Evolutionary conservation across 2,113 vertebrate genomes (phyloP).

Genomic region (Hyla sarda): DNA sequence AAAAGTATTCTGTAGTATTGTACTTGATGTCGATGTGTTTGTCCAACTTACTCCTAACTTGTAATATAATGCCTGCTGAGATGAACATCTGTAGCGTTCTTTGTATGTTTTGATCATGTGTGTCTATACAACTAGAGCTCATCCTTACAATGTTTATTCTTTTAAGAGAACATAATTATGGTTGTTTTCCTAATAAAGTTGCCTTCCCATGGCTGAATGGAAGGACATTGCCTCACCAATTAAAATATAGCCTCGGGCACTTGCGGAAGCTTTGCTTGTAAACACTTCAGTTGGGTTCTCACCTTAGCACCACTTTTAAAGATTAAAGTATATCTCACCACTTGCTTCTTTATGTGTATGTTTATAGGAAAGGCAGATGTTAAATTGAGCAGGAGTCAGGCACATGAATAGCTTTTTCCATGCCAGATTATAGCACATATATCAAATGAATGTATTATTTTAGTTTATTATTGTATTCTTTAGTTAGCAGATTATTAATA

Average conservation of each 20-base stretch:
- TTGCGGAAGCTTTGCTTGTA: constrained; percentile 27
- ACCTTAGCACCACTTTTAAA: constrained; percentile 11
- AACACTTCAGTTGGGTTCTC: constrained; percentile 22
- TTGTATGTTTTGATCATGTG: constrained; percentile 1
- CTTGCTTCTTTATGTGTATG: constrained; percentile 1
- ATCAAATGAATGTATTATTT: background rate
- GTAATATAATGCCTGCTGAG: background rate
- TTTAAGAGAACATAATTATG: constrained; percentile 50
- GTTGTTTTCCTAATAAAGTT: constrained; percentile 30
- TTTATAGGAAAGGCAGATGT: background rate
- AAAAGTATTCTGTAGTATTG: background rate
- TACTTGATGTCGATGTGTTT: background rate
- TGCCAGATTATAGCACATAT: background rate
- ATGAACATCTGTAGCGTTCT: constrained; percentile 36
- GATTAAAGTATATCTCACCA: constrained; percentile 25
- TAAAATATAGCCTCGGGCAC: constrained; percentile 32
- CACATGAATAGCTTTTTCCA: background rate
- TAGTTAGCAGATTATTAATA: too few relatives aligned
- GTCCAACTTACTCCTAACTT: background rate
- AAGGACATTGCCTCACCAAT: constrained; percentile 41
- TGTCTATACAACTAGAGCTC: constrained; percentile 22
- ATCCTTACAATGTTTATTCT: background rate
- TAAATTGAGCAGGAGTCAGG: background rate
- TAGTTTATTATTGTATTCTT: too few relatives aligned
- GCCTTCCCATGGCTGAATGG: constrained; percentile 10